Base-by-base conservation (phyloP, 2,797 vertebrate genomes). In the Loris lydekkerianus region DNA sequence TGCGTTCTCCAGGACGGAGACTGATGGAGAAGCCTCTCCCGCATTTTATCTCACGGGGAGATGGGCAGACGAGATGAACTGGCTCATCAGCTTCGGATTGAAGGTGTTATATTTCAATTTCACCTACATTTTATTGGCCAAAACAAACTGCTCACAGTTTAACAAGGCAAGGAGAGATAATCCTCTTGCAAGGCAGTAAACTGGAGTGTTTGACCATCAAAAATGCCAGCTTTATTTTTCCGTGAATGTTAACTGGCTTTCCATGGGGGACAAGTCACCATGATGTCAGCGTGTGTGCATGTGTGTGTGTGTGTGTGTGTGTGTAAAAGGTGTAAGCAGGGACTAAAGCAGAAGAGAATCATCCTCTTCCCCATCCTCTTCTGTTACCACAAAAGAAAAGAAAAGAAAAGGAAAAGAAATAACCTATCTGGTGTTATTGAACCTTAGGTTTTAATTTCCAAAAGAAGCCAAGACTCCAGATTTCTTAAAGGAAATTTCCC, bases 71-170 rank as follows among this genome's bases (percentile, higher is more conserved):
- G 3, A 49, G n/a, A 43, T 58, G 58, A 91, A 93, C 60, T 53
- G 34, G n/a, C 72, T 87, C 40, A 25, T 69, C 60, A 76, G 27
- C 13, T 85, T 89, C n/a, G 94, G 34, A 73, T 69, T 87, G 20
- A 73, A 84, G 53, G 43, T 70, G 11, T 67, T 61, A 29, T 21
- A 95, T 95, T 91, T 97, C 37, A 80, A 37, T 89, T 93, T 34
- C 43, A 13, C 20, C 3, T 37, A 43, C 40, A 75, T 96, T 92
- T 84, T 70, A 43, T 92, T 97, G 67, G 29, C 27, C 21, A 86
- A 58, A 95, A 60, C 15, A 93, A 81, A 72, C 49, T 69, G 58
- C 7, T 81, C 29, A 75, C 18, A 86, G 49, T 85, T 94, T 49
- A 34, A 69, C 18, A 65, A 95, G 40, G 10, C 81, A 89, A 82